Evolutionary conservation across 2,113 vertebrate species (phyloP).

Genomic region (Calyptommatus sinebrachiatus): DNA sequence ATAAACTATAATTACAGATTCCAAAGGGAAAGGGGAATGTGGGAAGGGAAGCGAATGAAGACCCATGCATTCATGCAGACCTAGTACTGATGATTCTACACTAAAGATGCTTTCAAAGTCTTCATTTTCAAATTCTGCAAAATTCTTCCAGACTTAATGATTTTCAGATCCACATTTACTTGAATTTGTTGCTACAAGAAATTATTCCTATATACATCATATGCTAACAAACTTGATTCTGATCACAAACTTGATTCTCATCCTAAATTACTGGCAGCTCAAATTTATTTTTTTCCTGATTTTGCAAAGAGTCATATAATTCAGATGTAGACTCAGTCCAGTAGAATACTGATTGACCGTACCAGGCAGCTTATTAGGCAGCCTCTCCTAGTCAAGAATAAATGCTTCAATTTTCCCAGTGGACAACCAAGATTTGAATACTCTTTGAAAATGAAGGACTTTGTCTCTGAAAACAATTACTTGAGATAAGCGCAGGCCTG

Average conservation of each 20-base stretch:
- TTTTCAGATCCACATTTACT: too few relatives aligned
- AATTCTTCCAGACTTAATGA: too few relatives aligned
- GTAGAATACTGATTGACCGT: background rate
- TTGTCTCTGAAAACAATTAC: background rate
- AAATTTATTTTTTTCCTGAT: background rate
- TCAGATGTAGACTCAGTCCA: background rate
- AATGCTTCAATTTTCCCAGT: background rate
- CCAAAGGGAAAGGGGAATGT: too few relatives aligned
- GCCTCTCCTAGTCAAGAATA: background rate
- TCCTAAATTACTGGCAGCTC: background rate
- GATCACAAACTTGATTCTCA: background rate
- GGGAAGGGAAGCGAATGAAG: too few relatives aligned
- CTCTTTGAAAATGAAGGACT: slow-evolving; percentile 20
- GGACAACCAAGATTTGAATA: background rate
- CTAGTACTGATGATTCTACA: too few relatives aligned
- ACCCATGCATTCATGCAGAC: too few relatives aligned
- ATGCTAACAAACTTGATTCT: background rate
- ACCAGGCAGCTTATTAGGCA: too few relatives aligned
- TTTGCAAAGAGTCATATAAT: background rate
- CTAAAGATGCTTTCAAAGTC: too few relatives aligned
- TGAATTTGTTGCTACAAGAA: too few relatives aligned
- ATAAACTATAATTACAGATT: too few relatives aligned
- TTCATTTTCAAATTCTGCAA: too few relatives aligned
- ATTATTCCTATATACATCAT: too few relatives aligned
- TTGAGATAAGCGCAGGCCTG: slow-evolving; percentile 10